Evolutionary conservation across 1,140 invertebrate species (phyloP).

Genomic region (Calosoma granatense): DNA sequence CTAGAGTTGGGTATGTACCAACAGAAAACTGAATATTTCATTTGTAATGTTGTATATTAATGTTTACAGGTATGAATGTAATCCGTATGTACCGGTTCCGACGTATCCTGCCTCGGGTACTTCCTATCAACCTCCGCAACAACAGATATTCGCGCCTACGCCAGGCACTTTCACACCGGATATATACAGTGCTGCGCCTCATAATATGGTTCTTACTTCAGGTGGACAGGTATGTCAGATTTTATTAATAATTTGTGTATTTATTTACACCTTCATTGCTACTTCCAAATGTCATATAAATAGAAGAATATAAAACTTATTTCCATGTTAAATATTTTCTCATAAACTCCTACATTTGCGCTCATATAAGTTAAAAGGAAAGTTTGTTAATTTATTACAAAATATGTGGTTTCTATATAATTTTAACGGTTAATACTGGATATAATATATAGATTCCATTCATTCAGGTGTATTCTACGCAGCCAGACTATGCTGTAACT

Average conservation of each 20-base stretch:
- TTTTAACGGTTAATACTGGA: too few species aligned
- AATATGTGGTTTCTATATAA: too few species aligned
- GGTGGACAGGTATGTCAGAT: slow-evolving; percentile 21
- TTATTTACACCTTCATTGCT: too few species aligned
- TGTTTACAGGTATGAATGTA: neutral
- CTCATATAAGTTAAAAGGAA: too few species aligned
- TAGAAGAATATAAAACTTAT: too few species aligned
- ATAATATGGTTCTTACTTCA: slow-evolving; percentile 29
- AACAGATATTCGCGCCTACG: slow-evolving; percentile 25
- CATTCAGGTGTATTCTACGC: slow-evolving; percentile 19
- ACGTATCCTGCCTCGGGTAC: slow-evolving; percentile 16
- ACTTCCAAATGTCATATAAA: too few species aligned
- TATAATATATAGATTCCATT: too few species aligned
- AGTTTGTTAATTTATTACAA: too few species aligned
- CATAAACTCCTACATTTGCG: too few species aligned
- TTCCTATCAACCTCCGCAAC: slow-evolving; percentile 20
- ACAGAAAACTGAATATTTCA: neutral
- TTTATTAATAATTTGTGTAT: too few species aligned
- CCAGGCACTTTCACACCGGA: slow-evolving; percentile 25
- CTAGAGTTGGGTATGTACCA: slow-evolving; percentile 17
- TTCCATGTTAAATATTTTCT: too few species aligned
- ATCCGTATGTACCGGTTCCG: slow-evolving; percentile 7
- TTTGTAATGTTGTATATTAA: neutral
- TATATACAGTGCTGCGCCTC: slow-evolving; percentile 27
- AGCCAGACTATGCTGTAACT: slow-evolving; percentile 22